These are phyloP conservation scores for Heliconius congener DNA, from an alignment of 1,140 invertebrate species.

Conservation along the genomic window DNA sequence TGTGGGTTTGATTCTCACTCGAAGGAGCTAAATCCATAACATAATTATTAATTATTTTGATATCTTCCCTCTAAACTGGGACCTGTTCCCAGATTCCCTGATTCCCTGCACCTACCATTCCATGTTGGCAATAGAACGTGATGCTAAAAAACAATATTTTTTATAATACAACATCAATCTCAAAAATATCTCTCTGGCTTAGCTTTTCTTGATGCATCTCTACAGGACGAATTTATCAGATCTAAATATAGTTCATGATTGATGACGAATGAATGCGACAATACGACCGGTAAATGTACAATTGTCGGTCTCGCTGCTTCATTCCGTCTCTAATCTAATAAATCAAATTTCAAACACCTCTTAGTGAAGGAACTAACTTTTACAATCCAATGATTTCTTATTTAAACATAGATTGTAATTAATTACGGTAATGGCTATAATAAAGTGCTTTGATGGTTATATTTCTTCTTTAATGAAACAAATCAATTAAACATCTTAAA, in stretches of 20 bases:
- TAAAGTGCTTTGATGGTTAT: not conserved
- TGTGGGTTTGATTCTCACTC: too few relatives aligned
- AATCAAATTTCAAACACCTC: conserved; percentile 32
- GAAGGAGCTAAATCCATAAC: too few relatives aligned
- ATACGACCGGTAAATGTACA: conserved; percentile 38
- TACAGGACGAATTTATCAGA: conserved; percentile 3
- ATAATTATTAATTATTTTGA: too few relatives aligned
- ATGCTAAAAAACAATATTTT: too few relatives aligned
- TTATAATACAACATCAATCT: too few relatives aligned
- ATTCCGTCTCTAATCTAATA: conserved; percentile 37
- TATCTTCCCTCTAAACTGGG: too few relatives aligned
- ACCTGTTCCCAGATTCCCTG: too few relatives aligned
- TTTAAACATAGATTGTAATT: not conserved
- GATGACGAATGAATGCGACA: conserved; percentile 35
- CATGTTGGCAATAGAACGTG: too few relatives aligned
- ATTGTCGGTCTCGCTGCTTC: conserved; percentile 34
- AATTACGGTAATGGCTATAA: not conserved
- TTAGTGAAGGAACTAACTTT: conserved; percentile 2
- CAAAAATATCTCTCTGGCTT: not conserved
- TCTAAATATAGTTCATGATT: conserved; percentile 37
- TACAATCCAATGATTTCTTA: not conserved
- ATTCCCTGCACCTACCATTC: too few relatives aligned
- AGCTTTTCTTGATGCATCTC: conserved; percentile 7
- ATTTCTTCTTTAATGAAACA: not conserved
- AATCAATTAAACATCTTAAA: not conserved